Percentiles rank a stretch among this genome's conserved stretches.
Conservation (phyloP, 2,797 vertebrate species). For the Acestrorhynchus altus region DNA sequence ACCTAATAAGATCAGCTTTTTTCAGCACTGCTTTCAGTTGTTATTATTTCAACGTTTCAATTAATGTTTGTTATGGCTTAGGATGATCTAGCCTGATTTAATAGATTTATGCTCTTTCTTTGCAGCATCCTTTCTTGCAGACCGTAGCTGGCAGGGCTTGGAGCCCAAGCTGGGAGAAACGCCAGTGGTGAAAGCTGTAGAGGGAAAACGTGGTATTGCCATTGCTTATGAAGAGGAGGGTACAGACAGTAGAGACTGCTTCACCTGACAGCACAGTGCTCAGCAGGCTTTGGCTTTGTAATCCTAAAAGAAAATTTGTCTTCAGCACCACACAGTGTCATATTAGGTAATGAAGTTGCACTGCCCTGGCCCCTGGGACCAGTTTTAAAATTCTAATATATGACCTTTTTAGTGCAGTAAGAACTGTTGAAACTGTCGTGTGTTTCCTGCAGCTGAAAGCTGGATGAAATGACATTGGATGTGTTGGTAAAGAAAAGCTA, state of each 20-base stretch:
- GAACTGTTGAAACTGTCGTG: background rate
- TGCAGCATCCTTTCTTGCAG: conserved; percentile 87
- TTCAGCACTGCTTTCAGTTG: too few relatives aligned
- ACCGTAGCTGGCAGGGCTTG: conserved; percentile 89
- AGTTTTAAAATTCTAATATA: background rate
- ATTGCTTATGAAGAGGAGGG: conserved; percentile 93
- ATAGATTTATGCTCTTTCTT: conserved; percentile 34
- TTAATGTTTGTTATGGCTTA: too few relatives aligned
- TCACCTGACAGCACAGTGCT: conserved; percentile 6
- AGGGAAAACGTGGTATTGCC: conserved; percentile 91
- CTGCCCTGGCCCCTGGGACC: background rate
- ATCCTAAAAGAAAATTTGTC: background rate
- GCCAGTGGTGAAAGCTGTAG: conserved; percentile 81
- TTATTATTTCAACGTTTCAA: background rate
- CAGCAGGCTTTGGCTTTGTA: background rate
- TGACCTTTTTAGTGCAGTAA: too few relatives aligned
- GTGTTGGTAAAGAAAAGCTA: background rate
- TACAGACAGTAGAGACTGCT: conserved; percentile 40
- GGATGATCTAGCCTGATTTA: too few relatives aligned
- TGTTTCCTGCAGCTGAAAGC: background rate
- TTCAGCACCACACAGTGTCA: background rate
- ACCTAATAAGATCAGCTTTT: background rate
- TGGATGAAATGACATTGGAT: background rate
- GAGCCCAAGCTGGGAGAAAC: conserved; percentile 89
- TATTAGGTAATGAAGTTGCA: background rate